Evolutionary conservation across 64 coral and sea anemone species (phyloP), one percentile per base, ranked within the genome.

Genomic region (Montipora capricornis): DNA sequence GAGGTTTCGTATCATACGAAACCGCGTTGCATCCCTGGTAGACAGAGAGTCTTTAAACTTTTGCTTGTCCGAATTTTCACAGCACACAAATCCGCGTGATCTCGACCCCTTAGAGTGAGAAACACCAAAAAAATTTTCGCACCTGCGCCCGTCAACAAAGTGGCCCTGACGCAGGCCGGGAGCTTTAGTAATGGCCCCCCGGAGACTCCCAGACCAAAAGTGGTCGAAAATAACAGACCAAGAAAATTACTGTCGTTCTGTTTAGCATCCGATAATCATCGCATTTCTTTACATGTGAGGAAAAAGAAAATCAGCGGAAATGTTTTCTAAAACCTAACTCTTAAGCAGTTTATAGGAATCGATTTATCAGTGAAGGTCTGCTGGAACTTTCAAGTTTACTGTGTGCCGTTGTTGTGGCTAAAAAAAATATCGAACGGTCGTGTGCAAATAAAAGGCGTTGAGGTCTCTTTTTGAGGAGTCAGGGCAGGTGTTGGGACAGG

Each of bases 281-380:
- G 69, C 50, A 75, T 78, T 76, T 74, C 14, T 44, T 22, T 89
- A 71, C 75, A 57, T 60, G 87, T n/a, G 87, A 76, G 69, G 19
- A 89, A 89, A 77, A 78, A n/a, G 74, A 58, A 74, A 78, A 58
- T 60, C 71, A 77, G 87, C 78, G 59, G 87, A 57, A 51, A 20
- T 89, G 44, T 60, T 78, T 29, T 37, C 57, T 19, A 49, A 44
- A n/a, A n/a, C n/a, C n/a, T n/a, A n/a, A n/a, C n/a, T 44, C 49
- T 89, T 73, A 74, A 89, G 78, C 15, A 55, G 47, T 76, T 89
- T 59, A 60, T 20, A 74, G 49, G 22, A 44, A 44, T 57, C 29
- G 74, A 89, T 5, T 60, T 58, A 60, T 26, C 76, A 44, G 19
- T 77, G 44, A 71, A 89, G 58, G 58, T 73, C 74, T 20, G 87